phyloP scores from a whole-genome alignment of 37 sponge, comb jelly and placozoan species.

The Beroe forskalii region DNA sequence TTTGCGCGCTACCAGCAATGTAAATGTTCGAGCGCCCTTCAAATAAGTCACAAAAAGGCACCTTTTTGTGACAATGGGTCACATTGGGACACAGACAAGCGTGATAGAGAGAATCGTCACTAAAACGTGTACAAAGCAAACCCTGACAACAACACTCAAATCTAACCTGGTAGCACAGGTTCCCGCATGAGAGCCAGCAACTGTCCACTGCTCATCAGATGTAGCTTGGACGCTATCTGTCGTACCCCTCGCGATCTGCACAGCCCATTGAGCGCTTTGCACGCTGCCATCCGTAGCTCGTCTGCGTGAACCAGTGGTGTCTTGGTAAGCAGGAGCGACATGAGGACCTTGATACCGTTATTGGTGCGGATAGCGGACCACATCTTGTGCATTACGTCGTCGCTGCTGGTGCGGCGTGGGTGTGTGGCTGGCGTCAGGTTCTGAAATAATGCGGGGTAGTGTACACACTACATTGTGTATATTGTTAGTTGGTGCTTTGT shows the following conservation, averaged over 20 bases:
- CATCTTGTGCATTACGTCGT: conserved; percentile 52
- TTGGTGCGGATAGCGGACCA: conserved; percentile 28
- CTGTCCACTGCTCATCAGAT: conserved; percentile 57
- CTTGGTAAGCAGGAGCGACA: conserved; percentile 16
- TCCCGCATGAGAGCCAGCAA: conserved; percentile 26
- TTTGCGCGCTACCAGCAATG: too few species aligned
- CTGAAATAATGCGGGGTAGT: too few species aligned
- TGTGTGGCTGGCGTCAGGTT: background rate
- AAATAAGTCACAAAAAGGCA: too few species aligned
- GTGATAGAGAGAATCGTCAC: too few species aligned
- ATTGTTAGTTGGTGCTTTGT: too few species aligned
- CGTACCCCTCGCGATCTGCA: conserved; percentile 2
- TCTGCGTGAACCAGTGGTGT: conserved; percentile 14
- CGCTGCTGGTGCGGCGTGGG: background rate
- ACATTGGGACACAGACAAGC: too few species aligned
- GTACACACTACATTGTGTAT: too few species aligned
- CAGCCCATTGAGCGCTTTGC: conserved; percentile 34
- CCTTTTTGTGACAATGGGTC: too few species aligned
- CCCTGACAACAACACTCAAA: background rate
- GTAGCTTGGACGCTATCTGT: conserved; percentile 27
- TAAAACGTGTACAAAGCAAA: too few species aligned
- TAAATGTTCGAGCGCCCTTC: too few species aligned
- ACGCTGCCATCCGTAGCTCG: conserved; percentile 7
- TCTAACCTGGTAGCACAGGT: background rate
- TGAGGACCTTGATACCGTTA: conserved; percentile 51